Evolutionary conservation across 2,888 invertebrate genomes (phyloP).

Genomic region (Pseudococcus viburni): DNA sequence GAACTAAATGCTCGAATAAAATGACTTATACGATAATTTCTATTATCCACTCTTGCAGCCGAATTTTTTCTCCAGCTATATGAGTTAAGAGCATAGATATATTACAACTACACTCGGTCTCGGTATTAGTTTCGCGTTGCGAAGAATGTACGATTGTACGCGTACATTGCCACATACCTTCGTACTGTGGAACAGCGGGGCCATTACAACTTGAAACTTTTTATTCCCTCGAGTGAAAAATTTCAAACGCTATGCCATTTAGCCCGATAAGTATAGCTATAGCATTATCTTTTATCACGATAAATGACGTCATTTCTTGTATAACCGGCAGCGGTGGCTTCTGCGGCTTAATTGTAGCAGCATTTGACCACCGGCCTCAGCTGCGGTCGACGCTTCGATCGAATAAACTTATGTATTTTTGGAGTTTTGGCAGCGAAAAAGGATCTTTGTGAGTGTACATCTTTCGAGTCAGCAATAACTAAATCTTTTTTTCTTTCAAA

Average conservation of each 20-base stretch:
- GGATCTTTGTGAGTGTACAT: neutral
- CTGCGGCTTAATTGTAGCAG: neutral
- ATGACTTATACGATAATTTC: too few species aligned
- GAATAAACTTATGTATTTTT: neutral
- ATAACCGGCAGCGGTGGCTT: neutral
- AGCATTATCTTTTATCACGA: constrained; percentile 33
- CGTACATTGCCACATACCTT: too few species aligned
- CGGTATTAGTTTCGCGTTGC: too few species aligned
- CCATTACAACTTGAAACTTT: constrained; percentile 31
- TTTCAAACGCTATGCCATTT: constrained; percentile 7
- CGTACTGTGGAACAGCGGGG: neutral
- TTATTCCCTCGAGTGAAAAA: constrained; percentile 40
- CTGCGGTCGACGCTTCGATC: neutral
- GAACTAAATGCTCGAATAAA: too few species aligned
- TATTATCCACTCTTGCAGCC: too few species aligned
- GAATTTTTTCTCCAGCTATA: too few species aligned
- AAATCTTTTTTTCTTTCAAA: too few species aligned
- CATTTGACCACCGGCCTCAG: neutral
- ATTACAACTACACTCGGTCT: too few species aligned
- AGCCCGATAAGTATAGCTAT: neutral
- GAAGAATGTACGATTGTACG: too few species aligned
- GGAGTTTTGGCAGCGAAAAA: neutral
- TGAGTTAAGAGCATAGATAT: too few species aligned
- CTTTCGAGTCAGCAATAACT: too few species aligned
- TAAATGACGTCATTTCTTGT: constrained; percentile 35